Conservation (phyloP, 2,888 invertebrate species). For the Conops quadrifasciatus region DNA sequence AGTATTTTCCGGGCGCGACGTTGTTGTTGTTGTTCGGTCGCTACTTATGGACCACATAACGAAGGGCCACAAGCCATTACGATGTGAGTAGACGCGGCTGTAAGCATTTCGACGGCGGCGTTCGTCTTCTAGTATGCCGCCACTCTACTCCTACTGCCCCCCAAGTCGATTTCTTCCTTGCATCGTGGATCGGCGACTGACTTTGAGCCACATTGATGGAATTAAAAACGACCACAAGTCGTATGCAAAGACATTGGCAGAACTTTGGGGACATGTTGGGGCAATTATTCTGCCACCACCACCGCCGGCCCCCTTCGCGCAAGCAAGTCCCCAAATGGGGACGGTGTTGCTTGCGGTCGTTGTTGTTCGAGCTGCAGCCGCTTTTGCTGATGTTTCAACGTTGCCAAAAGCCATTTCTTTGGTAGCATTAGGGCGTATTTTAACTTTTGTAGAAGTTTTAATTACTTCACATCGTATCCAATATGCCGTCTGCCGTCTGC, state of each 20-base stretch:
- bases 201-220: slow-evolving; percentile 18
- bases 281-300: neutral
- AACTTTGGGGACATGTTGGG: neutral
- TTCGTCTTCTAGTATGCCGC: neutral
- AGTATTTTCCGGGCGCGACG: neutral
- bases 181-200: neutral
- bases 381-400: neutral
- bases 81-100: neutral
- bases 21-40: neutral
- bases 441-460: slow-evolving; percentile 24
- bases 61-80: slow-evolving; percentile 15
- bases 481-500: too few relatives aligned
- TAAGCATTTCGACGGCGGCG: neutral
- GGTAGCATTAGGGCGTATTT: neutral
- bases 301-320: neutral
- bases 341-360: neutral
- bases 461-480: slow-evolving; percentile 16
- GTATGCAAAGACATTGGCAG: slow-evolving; percentile 17
- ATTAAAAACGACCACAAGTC: slow-evolving; percentile 30
- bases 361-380: too few relatives aligned
- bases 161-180: neutral
- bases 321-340: neutral
- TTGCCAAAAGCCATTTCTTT: neutral
- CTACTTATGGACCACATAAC: slow-evolving; percentile 28
- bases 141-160: too few relatives aligned